Evolutionary conservation across 2,888 invertebrate genomes (phyloP).

Genomic region (Tuberolachnus salignus): DNA sequence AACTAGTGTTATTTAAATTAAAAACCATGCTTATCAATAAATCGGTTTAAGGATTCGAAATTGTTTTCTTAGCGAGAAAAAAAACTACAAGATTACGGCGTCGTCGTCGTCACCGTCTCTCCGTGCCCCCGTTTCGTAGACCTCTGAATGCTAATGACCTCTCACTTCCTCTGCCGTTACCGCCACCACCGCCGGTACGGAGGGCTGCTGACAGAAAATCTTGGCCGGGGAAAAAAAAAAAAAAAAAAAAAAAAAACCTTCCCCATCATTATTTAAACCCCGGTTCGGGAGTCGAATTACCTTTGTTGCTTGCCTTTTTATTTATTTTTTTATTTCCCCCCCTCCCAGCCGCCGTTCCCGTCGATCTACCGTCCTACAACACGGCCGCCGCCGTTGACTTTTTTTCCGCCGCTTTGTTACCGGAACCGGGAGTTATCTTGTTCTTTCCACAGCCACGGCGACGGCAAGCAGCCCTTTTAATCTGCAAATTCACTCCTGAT

Average conservation of each 20-base stretch:
- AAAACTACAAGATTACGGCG: slow-evolving; percentile 53
- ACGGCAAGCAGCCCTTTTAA: slow-evolving; percentile 33
- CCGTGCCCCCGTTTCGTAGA: slow-evolving; percentile 26
- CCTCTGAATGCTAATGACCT: slow-evolving; percentile 56
- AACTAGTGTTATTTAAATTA: slow-evolving; percentile 56
- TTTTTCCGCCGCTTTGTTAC: slow-evolving; percentile 47
- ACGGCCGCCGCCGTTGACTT: not conserved
- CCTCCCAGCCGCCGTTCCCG: not conserved
- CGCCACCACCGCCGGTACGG: not conserved
- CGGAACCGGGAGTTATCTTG: slow-evolving; percentile 54
- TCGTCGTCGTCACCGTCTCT: not conserved
- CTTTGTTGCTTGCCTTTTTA: slow-evolving; percentile 52
- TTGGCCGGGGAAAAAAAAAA: slow-evolving; percentile 3
- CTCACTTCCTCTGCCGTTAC: slow-evolving; percentile 18
- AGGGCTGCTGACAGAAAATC: slow-evolving; percentile 38
- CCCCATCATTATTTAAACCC: slow-evolving; percentile 55
- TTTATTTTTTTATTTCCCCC: not conserved
- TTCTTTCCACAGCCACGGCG: slow-evolving; percentile 21
- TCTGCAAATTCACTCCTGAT: slow-evolving; percentile 55
- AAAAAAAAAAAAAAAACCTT: slow-evolving; percentile 28
- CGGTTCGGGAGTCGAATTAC: slow-evolving; percentile 53
- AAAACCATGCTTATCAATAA: slow-evolving; percentile 54
- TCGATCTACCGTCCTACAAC: not conserved
- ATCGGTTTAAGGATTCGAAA: slow-evolving; percentile 54
- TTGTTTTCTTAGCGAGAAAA: slow-evolving; percentile 42